Percentiles rank a stretch among this genome's conserved stretches.
phyloP scores from a whole-genome alignment of 2,888 invertebrate genomes.

The Alsophila aescularia region DNA sequence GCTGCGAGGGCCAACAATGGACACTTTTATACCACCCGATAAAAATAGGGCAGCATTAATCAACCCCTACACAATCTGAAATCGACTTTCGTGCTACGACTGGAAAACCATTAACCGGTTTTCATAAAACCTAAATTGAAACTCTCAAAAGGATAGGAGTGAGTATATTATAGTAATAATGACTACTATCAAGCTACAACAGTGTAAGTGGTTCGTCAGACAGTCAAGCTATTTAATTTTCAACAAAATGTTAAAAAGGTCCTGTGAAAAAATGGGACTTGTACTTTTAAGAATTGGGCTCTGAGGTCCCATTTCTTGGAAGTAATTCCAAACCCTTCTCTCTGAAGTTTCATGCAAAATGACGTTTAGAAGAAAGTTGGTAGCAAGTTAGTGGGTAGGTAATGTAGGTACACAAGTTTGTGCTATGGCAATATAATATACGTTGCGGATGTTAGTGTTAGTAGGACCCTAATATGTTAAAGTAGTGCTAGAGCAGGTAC shows the following conservation, averaged over 20 bases:
- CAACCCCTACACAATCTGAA: slow-evolving; percentile 17
- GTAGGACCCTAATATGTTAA: no score
- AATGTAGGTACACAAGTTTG: neutral
- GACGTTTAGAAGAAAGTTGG: slow-evolving; percentile 9
- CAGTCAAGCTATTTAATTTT: slow-evolving; percentile 7
- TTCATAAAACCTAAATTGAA: slow-evolving; percentile 21
- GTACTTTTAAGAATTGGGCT: slow-evolving; percentile 21
- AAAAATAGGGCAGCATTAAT: slow-evolving; percentile 19
- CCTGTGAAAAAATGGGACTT: slow-evolving; percentile 19
- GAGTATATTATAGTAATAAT: no score
- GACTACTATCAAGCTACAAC: slow-evolving; percentile 15
- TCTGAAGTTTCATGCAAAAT: slow-evolving; percentile 14
- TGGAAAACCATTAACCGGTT: slow-evolving; percentile 19
- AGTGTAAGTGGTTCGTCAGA: slow-evolving; percentile 2
- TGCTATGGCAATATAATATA: no score
- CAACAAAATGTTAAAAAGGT: slow-evolving; percentile 14
- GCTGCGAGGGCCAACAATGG: neutral
- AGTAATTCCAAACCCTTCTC: slow-evolving; percentile 24
- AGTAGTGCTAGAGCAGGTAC: no score
- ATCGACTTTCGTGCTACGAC: slow-evolving; percentile 6
- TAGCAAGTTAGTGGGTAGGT: neutral
- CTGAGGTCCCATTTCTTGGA: slow-evolving; percentile 20
- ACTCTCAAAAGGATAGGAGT: slow-evolving; percentile 15
- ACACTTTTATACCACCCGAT: slow-evolving; percentile 7
- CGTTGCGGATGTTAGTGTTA: no score